Base-by-base conservation (phyloP, 2,797 vertebrate genomes). In the Sebastes steindachneri region DNA sequence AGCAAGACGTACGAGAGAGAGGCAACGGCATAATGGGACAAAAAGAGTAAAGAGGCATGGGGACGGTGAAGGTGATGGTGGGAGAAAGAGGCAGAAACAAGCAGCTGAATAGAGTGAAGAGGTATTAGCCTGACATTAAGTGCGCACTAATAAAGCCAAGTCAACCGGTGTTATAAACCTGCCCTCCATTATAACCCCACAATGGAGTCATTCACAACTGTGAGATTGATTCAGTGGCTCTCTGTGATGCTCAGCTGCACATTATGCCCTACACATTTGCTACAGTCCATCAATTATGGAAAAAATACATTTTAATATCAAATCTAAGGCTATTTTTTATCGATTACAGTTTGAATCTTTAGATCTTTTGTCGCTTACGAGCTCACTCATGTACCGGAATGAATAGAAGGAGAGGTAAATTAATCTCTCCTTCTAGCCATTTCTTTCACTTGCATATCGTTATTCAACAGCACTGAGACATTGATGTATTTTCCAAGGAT, bases 131-230 rank as follows among this genome's bases (percentile, higher is more conserved):
- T 70, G 79, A 77, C 54, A 76, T 79, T 76, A 78, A 84, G 79
- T 3, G 11, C 4, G 33, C 57, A 31, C 73, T 86, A 80, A 87
- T 83, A 85, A 86, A 87, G 78, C 72, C 33, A 25, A 89, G 67
- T 73, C 80, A 75, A 76, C 21, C 54, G 45, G 68, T 75, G 68
- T 72, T 71, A 83, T 75, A 76, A 84, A 87, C 73, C 77, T 80
- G 79, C 53, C 81, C 75, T 79, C 85, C 51, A 83, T 88, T 88
- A 80, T 75, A 72, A 79, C 62, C 69, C 73, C 71, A 86, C 80
- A 85, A 86, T 75, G 66, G 80, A 86, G 31, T 54, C 54, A 84
- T 83, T 88, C 58, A 70, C 66, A 59, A 79, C 53, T 9, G 2
- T 69, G 74, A 84, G 73, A 82, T 64, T 74, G 73, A 83, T 76